Conservation (phyloP, 2,888 invertebrate genomes). For the Listrodromus nycthemerus region DNA sequence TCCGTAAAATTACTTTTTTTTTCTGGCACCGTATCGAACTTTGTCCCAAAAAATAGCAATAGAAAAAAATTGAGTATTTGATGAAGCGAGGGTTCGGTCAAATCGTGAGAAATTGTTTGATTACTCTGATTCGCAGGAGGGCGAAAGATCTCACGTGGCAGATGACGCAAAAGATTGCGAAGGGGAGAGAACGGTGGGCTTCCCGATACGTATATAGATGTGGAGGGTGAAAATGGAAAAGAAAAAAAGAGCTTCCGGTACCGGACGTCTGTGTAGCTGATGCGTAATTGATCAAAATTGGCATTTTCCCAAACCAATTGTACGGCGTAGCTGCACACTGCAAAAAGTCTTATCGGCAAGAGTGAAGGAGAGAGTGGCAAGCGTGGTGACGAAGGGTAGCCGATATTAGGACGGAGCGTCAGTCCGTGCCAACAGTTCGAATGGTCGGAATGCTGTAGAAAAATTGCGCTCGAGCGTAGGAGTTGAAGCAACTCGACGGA, state of each 20-base stretch:
- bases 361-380: background rate
- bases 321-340: background rate
- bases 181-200: background rate
- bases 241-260: background rate
- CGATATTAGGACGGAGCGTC: conserved; percentile 7
- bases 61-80: no score
- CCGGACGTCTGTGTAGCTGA: background rate
- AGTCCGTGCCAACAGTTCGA: background rate
- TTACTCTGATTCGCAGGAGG: background rate
- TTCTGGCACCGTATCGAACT: no score
- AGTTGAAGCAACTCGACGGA: background rate
- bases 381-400: conserved; percentile 9
- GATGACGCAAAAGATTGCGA: background rate
- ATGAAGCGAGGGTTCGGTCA: no score
- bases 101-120: no score
- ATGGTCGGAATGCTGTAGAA: background rate
- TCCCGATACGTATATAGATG: background rate
- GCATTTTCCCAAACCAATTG: conserved; percentile 16
- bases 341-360: background rate
- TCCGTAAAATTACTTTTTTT: background rate
- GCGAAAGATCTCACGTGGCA: background rate
- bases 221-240: background rate
- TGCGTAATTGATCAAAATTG: conserved; percentile 57
- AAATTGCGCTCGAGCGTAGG: background rate
- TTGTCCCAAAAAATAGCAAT: no score